Conservation (phyloP, 2,113 vertebrate genomes). For the Xyrauchen texanus region DNA sequence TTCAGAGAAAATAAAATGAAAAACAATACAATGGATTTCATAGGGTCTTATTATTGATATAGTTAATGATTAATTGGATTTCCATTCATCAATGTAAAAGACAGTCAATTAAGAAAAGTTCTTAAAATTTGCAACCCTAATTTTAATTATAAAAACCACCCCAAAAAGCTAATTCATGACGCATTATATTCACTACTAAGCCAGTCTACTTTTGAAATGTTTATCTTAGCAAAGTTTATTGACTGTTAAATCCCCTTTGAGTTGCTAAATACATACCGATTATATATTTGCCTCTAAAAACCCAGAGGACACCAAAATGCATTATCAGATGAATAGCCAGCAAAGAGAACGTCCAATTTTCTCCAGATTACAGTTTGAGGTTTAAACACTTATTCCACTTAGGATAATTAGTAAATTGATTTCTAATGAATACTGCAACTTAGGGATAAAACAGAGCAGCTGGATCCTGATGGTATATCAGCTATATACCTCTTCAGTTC, state of each 20-base stretch:
- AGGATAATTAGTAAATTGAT: conserved; percentile 50
- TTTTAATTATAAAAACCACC: not conserved
- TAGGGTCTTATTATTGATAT: too few species aligned
- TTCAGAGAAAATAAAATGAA: too few species aligned
- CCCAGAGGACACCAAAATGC: conserved; percentile 1
- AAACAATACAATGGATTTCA: too few species aligned
- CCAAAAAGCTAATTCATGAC: not conserved
- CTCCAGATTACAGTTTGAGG: conserved; percentile 23
- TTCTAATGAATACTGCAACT: conserved; percentile 44
- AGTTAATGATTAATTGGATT: too few species aligned
- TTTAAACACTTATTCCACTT: conserved; percentile 47
- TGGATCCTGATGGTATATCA: not conserved
- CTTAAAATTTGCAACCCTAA: too few species aligned
- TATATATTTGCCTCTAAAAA: conserved; percentile 15
- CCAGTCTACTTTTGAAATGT: too few species aligned
- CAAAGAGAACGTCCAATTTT: conserved; percentile 25
- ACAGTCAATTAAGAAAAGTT: too few species aligned
- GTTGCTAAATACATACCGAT: conserved; percentile 4
- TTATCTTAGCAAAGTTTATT: not conserved
- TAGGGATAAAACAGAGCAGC: not conserved
- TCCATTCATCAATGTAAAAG: too few species aligned
- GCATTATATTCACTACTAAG: too few species aligned
- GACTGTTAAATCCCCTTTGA: not conserved
- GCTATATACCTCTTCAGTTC: not conserved
- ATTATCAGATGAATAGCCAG: conserved; percentile 8